These are phyloP conservation scores for Eristalis tenax DNA, from an alignment of 2,888 invertebrate species.

Conservation along the genomic window DNA sequence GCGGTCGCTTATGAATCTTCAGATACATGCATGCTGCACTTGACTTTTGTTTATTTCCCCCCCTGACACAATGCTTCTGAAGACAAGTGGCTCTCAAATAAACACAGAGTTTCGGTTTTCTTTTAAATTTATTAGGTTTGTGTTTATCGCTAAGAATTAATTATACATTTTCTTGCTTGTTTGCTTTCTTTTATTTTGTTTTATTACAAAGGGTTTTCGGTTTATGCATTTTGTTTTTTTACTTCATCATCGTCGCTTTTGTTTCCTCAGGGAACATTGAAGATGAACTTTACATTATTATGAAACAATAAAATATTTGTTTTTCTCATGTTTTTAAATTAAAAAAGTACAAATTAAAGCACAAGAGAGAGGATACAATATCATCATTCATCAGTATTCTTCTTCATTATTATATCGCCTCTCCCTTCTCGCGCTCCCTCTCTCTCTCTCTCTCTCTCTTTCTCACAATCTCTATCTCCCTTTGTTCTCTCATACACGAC, in stretches of 20 bases:
- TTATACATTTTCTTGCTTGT: constrained; percentile 43
- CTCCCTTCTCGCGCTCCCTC: neutral
- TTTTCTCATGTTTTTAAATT: constrained; percentile 33
- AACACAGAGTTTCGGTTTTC: neutral
- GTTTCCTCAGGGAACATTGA: constrained; percentile 14
- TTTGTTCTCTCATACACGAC: neutral
- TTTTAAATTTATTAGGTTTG: constrained; percentile 57
- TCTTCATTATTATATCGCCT: neutral
- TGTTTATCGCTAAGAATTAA: constrained; percentile 66
- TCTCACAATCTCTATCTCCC: neutral
- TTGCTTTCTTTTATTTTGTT: constrained; percentile 12
- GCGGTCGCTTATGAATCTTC: neutral
- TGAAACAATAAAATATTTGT: constrained; percentile 36
- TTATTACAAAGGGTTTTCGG: constrained; percentile 64
- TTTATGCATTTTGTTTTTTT: constrained; percentile 6
- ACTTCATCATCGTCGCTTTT: constrained; percentile 19
- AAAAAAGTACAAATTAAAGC: constrained; percentile 61
- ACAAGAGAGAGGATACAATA: constrained; percentile 62
- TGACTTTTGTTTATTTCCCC: neutral
- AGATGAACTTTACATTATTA: constrained; percentile 54
- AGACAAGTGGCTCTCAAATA: neutral
- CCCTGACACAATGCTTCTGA: neutral
- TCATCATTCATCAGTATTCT: constrained; percentile 29
- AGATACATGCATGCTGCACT: neutral
- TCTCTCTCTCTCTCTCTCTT: neutral